Percentiles rank a stretch among this genome's conserved stretches.
phyloP scores from a whole-genome alignment of 2,113 vertebrate species.

The Felis catus region DNA sequence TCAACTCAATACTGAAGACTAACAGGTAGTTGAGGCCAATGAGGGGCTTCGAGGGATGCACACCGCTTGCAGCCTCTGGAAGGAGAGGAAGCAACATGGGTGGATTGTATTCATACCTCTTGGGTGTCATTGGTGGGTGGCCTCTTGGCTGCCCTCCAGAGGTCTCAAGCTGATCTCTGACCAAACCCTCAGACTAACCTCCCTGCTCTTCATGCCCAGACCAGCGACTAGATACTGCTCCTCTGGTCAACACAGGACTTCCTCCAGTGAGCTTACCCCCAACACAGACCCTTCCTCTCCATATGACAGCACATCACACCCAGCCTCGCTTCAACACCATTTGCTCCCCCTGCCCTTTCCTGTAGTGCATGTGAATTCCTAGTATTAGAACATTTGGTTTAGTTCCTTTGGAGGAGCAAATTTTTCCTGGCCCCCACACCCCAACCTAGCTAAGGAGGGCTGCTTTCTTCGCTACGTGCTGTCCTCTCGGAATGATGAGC shows the following conservation, averaged over 20 bases:
- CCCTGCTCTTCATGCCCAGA: not conserved
- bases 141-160: not conserved
- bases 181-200: not conserved
- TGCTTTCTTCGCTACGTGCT: not conserved
- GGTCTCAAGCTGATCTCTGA: not conserved
- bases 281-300: not conserved
- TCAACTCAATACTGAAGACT: not conserved
- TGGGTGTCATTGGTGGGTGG: not conserved
- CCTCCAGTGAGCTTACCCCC: not conserved
- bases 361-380: not conserved
- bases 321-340: not conserved
- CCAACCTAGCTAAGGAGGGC: accelerated
- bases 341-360: not conserved
- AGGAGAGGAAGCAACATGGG: not conserved
- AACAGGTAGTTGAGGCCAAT: not conserved
- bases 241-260: not conserved
- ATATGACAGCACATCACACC: no score
- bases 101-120: no score
- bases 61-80: not conserved
- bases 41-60: no score
- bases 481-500: not conserved
- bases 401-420: not conserved
- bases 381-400: not conserved
- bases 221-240: not conserved
- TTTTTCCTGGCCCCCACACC: not conserved